Evolutionary conservation across 2,888 invertebrate species (phyloP), one percentile per base, ranked within the genome.

Genomic region (Melipona bicolor): DNA sequence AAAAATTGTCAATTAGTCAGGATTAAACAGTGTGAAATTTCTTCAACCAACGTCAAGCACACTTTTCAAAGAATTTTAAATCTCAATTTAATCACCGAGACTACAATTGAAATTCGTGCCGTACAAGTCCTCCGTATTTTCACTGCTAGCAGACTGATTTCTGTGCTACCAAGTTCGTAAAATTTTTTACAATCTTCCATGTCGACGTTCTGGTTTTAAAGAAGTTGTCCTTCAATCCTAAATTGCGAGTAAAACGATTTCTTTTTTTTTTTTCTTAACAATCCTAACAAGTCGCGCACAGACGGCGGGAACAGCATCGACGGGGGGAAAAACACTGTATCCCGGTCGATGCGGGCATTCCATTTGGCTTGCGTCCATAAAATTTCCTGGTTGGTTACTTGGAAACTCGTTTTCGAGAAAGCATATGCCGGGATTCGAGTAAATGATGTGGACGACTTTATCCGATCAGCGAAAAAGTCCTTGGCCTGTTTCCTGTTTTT

Each of bases 391-490:
- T 84, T 71, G 77, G 73, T 79, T 78, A 78, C 73, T 85, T 77
- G 69, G 78, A 79, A 81, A 81, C 73, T 78, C 75, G 81, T 85
- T 84, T 67, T 70, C 64, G 50, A 69, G 77, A 65, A 73, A 80
- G 75, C 81, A 74, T 86, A 88, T 83, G 87, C 80, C 72, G 72
- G 68, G 82, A 80, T 78, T 81, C 87, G 79, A 84, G 86, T 86
- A 88, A 87, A 87, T 84, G 88, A 88, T 68, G 84, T 74, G 87
- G 83, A 79, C 81, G 86, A 84, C 80, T 86, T 86, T 88, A 87
- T 87, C 82, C 88, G 88, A 88, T 88, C 87, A 84, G 84, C 84
- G 82, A 83, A 84, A 88, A 88, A 83, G 87, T 88, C 88, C 82
- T 88, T 83, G 84, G 77, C 79, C 87, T 77, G 84, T 83, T 88